A percentile compares a stretch with the other conserved stretches of the same genome.
Evolutionary conservation across 2,797 vertebrate species (phyloP).

Genomic region (Schizopygopsis malacanthus): DNA sequence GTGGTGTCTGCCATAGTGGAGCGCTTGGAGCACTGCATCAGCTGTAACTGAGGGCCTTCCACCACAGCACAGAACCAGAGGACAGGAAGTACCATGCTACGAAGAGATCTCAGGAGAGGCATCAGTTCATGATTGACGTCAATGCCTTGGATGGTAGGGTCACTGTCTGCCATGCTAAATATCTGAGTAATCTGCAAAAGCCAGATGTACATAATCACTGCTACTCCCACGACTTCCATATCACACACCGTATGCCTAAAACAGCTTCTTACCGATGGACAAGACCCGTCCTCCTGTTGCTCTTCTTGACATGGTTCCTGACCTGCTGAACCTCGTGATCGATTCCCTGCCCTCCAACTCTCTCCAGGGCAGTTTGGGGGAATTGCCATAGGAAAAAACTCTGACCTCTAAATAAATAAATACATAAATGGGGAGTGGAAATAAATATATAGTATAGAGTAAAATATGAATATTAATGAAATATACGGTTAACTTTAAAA

Average conservation of each 20-base stretch:
- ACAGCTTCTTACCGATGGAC: conserved; percentile 48
- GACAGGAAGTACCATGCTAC: conserved; percentile 70
- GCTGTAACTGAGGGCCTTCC: conserved; percentile 78
- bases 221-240: not conserved
- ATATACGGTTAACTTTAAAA: not conserved
- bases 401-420: conserved; percentile 18
- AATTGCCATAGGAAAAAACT: not conserved
- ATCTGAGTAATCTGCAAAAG: conserved; percentile 79
- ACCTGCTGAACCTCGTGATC: not conserved
- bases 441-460: not conserved
- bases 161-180: conserved; percentile 74
- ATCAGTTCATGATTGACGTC: conserved; percentile 72
- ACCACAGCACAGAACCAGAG: conserved; percentile 79
- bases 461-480: not conserved
- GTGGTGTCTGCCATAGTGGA: conserved; percentile 79
- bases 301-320: conserved; percentile 35
- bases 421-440: not conserved
- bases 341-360: not conserved
- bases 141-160: not conserved
- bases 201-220: not conserved
- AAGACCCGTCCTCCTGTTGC: conserved; percentile 33
- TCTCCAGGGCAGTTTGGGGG: not conserved
- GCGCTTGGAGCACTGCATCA: conserved; percentile 80
- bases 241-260: not conserved
- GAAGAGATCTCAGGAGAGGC: conserved; percentile 72